A percentile compares a stretch with the other conserved stretches of the same genome.
phyloP scores from a whole-genome alignment of 1,140 invertebrate species.

The Apis dorsata region DNA sequence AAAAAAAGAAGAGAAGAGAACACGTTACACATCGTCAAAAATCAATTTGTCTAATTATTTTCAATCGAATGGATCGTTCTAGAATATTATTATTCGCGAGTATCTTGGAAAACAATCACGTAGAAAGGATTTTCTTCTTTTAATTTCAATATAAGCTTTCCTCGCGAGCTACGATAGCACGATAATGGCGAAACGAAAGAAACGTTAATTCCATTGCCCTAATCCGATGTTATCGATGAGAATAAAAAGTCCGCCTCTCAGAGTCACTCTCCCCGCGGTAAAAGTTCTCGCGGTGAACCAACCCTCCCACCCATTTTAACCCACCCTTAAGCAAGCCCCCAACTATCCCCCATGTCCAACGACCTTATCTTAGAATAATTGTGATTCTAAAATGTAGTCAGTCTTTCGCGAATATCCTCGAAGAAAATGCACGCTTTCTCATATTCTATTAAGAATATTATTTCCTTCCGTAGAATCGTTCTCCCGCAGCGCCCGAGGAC shows the following conservation, averaged over 20 bases:
- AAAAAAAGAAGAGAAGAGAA: neutral
- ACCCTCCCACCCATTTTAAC: neutral
- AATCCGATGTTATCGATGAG: slow-evolving; percentile 27
- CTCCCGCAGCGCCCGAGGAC: slow-evolving; percentile 41
- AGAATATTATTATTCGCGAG: neutral
- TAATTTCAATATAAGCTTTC: slow-evolving; percentile 10
- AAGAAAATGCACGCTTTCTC: slow-evolving; percentile 29
- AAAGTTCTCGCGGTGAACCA: neutral
- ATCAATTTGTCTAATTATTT: too few species aligned
- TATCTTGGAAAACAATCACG: neutral
- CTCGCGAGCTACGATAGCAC: neutral
- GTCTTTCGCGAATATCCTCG: slow-evolving; percentile 12
- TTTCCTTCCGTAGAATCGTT: slow-evolving; percentile 52
- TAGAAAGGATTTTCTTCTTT: neutral
- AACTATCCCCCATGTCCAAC: too few species aligned
- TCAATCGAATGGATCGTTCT: neutral
- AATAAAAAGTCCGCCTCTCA: slow-evolving; percentile 10
- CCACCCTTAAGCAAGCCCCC: too few species aligned
- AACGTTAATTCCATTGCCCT: slow-evolving; percentile 26
- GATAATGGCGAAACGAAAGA: slow-evolving; percentile 19
- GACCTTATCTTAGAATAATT: neutral
- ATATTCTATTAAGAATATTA: slow-evolving; percentile 57
- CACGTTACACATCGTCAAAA: neutral
- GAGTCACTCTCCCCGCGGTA: neutral
- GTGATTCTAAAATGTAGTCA: slow-evolving; percentile 24